phyloP scores from a whole-genome alignment of 2,888 invertebrate genomes.

The Ochropleura plecta region DNA sequence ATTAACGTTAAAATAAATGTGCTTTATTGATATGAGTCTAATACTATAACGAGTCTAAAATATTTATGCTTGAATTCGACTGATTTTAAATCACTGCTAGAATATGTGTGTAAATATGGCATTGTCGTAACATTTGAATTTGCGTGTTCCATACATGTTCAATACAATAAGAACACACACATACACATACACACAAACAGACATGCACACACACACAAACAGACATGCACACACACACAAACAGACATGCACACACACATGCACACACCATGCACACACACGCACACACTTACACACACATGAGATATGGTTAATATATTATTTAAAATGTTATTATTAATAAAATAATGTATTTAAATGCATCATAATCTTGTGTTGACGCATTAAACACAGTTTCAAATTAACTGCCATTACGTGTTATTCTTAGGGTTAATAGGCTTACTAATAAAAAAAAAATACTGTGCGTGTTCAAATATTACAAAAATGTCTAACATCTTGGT shows the following conservation, averaged over 20 bases:
- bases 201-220: no score
- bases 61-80: conserved; percentile 36
- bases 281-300: no score
- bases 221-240: no score
- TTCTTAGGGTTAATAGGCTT: conserved; percentile 13
- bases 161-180: no score
- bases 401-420: conserved; percentile 21
- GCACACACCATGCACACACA: no score
- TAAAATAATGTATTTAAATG: no score
- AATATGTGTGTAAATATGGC: background rate
- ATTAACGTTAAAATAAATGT: background rate
- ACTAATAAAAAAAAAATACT: background rate
- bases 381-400: conserved; percentile 21
- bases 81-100: conserved; percentile 24
- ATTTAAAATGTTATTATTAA: no score
- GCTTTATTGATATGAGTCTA: conserved; percentile 3
- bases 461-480: conserved; percentile 24
- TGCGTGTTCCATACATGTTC: no score
- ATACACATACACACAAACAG: no score
- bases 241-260: no score
- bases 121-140: no score
- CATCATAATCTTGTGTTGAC: background rate
- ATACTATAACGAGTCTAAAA: background rate
- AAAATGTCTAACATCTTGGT: background rate
- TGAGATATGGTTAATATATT: no score